These are phyloP conservation scores for Phodopus roborovskii DNA, from an alignment of 2,113 vertebrate genomes.

Conservation along the genomic window DNA sequence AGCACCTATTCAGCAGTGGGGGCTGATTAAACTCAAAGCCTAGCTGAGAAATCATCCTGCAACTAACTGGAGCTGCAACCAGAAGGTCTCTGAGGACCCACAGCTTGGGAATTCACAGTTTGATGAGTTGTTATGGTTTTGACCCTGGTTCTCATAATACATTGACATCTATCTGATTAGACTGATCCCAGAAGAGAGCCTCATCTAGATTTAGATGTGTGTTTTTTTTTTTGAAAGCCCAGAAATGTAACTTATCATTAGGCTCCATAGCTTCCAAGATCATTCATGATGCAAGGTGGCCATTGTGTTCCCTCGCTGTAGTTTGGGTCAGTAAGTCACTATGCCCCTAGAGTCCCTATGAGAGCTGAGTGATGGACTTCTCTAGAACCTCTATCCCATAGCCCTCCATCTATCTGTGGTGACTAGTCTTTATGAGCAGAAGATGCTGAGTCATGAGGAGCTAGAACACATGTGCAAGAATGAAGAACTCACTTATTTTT, in stretches of 20 bases:
- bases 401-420: constrained; percentile 73
- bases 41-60: not conserved
- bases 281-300: constrained; percentile 66
- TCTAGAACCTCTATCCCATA: constrained; percentile 72
- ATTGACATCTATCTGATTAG: constrained; percentile 47
- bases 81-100: not conserved
- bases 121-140: constrained; percentile 16
- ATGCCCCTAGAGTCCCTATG: constrained; percentile 68
- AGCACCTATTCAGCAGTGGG: constrained; percentile 25
- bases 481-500: not conserved
- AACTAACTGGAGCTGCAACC: not conserved
- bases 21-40: constrained; percentile 5
- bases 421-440: constrained; percentile 75
- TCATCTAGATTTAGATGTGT: constrained; percentile 59
- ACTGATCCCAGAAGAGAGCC: constrained; percentile 31
- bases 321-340: constrained; percentile 81
- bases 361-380: constrained; percentile 55
- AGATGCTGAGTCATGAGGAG: constrained; percentile 80
- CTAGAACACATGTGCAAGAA: not conserved
- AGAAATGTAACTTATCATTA: constrained; percentile 52
- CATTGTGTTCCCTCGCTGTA: constrained; percentile 70
- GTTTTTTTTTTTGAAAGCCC: constrained; percentile 32
- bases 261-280: not conserved
- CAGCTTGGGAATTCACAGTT: not conserved
- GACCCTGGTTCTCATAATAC: constrained; percentile 21